Conservation (phyloP, 2,797 vertebrate species). For the Enteromius paludinosus region DNA sequence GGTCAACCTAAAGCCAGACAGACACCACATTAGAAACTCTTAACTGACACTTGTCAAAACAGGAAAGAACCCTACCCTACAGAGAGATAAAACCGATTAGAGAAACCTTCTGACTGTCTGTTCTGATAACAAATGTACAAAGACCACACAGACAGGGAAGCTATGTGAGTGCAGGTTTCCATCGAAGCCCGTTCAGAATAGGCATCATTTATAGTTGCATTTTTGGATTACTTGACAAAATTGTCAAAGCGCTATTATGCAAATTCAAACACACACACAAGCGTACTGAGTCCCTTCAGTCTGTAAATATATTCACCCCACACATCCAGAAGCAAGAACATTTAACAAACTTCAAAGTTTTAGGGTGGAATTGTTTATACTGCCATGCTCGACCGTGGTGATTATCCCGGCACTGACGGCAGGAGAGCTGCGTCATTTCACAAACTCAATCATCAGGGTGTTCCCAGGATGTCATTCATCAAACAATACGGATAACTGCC, state of each 20-base stretch:
- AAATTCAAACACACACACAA: background rate
- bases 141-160: slow-evolving; percentile 7
- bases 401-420: slow-evolving; percentile 50
- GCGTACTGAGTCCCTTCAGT: background rate
- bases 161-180: background rate
- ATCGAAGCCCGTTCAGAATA: background rate
- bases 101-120: slow-evolving; percentile 35
- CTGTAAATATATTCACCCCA: slow-evolving; percentile 37
- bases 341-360: slow-evolving; percentile 57
- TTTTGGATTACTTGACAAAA: background rate
- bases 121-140: slow-evolving; percentile 18
- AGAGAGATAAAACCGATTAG: slow-evolving; percentile 28
- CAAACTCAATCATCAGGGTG: slow-evolving; percentile 32
- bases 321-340: slow-evolving; percentile 51
- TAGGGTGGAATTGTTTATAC: slow-evolving; percentile 60
- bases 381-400: slow-evolving; percentile 41
- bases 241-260: background rate
- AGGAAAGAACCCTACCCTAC: slow-evolving; percentile 6
- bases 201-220: background rate
- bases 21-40: slow-evolving; percentile 8
- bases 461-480: slow-evolving; percentile 45
- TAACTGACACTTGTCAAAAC: slow-evolving; percentile 36
- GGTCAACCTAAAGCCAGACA: slow-evolving; percentile 19
- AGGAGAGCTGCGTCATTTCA: slow-evolving; percentile 45
- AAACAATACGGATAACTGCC: slow-evolving; percentile 37